Conservation (phyloP, 2,888 invertebrate genomes). For the Tolmerus cingulatus region DNA sequence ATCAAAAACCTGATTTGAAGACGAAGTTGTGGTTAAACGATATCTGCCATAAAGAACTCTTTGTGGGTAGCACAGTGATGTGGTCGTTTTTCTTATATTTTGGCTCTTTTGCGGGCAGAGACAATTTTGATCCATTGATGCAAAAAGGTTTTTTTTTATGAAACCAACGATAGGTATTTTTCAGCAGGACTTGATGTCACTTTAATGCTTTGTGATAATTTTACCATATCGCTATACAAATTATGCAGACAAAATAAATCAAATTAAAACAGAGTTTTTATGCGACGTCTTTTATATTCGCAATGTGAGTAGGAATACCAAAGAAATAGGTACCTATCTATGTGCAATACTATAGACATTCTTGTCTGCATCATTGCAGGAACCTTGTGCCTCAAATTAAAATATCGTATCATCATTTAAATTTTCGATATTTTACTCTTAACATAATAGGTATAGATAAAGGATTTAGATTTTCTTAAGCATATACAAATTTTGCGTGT, state of each 20-base stretch:
- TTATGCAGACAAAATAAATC: not conserved
- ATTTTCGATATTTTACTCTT: too few relatives aligned
- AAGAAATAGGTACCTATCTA: too few relatives aligned
- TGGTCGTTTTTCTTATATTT: not conserved
- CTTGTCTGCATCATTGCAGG: too few relatives aligned
- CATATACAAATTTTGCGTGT: too few relatives aligned
- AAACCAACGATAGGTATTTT: not conserved
- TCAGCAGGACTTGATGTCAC: not conserved
- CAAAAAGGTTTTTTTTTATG: not conserved
- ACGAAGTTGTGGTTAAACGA: constrained; percentile 23
- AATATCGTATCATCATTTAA: too few relatives aligned
- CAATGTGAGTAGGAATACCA: not conserved
- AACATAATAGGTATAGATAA: too few relatives aligned
- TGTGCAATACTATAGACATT: too few relatives aligned
- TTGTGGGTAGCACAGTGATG: not conserved
- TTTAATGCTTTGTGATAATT: not conserved
- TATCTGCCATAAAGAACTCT: constrained; percentile 10
- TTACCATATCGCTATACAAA: not conserved
- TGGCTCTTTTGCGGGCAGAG: not conserved
- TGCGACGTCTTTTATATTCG: not conserved
- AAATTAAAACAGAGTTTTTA: not conserved
- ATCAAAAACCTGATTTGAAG: constrained; percentile 33
- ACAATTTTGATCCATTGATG: not conserved
- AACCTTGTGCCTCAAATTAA: too few relatives aligned
- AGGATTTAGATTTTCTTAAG: too few relatives aligned